A percentile compares a stretch with the other conserved stretches of the same genome.
These are phyloP conservation scores for Salmo trutta DNA, from an alignment of 2,797 vertebrate genomes.

Conservation along the genomic window DNA sequence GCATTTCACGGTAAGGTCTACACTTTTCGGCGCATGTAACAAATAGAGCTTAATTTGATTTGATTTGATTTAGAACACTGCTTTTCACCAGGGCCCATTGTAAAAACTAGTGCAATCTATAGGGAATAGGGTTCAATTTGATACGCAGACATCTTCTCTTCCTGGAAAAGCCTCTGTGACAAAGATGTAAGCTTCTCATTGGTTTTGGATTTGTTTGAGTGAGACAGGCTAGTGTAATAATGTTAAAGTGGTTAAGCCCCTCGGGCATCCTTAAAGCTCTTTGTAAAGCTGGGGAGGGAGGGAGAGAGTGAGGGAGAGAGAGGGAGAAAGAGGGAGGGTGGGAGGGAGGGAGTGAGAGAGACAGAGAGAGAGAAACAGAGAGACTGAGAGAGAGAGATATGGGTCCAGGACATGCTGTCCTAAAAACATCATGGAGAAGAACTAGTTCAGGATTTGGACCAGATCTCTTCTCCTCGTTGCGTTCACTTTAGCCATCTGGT, in stretches of 20 bases:
- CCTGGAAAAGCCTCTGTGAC: constrained; percentile 53
- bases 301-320: background rate
- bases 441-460: constrained; percentile 23
- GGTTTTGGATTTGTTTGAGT: constrained; percentile 72
- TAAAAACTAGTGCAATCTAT: background rate
- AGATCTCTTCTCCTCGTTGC: background rate
- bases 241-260: constrained; percentile 72
- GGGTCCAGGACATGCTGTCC: constrained; percentile 9
- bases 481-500: constrained; percentile 23
- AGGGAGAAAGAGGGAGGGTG: constrained; percentile 7
- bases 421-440: constrained; percentile 21
- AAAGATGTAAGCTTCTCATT: constrained; percentile 68
- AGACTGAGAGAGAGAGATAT: background rate
- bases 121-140: background rate
- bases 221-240: constrained; percentile 73
- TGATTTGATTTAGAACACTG: too few relatives aligned
- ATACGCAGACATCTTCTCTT: constrained; percentile 19
- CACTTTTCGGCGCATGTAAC: too few relatives aligned
- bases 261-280: constrained; percentile 71
- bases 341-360: background rate
- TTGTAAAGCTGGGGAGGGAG: constrained; percentile 52
- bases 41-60: too few relatives aligned
- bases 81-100: background rate
- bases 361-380: constrained; percentile 12
- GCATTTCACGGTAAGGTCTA: too few relatives aligned